phyloP scores from a whole-genome alignment of 2,113 vertebrate genomes.

The Blennius ocellaris region DNA sequence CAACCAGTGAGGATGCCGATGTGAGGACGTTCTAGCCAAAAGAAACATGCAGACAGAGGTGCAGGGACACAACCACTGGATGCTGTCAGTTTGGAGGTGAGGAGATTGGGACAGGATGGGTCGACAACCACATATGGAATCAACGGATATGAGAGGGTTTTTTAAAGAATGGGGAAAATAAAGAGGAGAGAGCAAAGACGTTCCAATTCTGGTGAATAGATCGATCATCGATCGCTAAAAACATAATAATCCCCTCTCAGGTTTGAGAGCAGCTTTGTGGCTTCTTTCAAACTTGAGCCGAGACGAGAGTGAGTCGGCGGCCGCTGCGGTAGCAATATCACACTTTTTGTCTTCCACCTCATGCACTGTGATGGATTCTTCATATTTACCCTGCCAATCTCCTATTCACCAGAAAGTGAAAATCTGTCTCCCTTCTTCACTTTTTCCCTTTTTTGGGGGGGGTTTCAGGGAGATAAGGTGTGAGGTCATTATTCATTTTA shows the following conservation, averaged over 20 bases:
- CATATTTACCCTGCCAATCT: constrained; percentile 34
- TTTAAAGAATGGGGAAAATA: constrained; percentile 75
- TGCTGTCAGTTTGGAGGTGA: constrained; percentile 46
- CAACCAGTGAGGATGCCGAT: constrained; percentile 48
- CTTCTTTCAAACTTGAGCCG: constrained; percentile 25
- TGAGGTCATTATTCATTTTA: constrained; percentile 80
- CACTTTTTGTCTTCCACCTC: constrained; percentile 6
- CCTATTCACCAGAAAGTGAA: constrained; percentile 64
- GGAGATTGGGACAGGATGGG: constrained; percentile 41
- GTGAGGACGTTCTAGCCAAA: constrained; percentile 43
- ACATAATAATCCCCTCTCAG: background rate
- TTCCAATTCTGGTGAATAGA: constrained; percentile 58
- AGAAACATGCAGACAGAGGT: constrained; percentile 59
- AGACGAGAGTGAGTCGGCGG: constrained; percentile 9
- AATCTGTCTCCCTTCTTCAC: constrained; percentile 53
- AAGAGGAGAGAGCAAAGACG: constrained; percentile 38
- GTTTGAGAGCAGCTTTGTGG: constrained; percentile 25
- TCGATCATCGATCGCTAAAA: background rate
- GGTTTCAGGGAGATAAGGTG: constrained; percentile 44
- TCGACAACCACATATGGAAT: constrained; percentile 60
- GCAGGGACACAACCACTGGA: constrained; percentile 53
- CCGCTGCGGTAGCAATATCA: constrained; percentile 2
- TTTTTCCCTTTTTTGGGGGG: constrained; percentile 43
- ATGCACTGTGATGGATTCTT: constrained; percentile 29
- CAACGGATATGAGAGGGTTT: constrained; percentile 67